Conservation (phyloP, 2,797 vertebrate species). For the Astyanax mexicanus region DNA sequence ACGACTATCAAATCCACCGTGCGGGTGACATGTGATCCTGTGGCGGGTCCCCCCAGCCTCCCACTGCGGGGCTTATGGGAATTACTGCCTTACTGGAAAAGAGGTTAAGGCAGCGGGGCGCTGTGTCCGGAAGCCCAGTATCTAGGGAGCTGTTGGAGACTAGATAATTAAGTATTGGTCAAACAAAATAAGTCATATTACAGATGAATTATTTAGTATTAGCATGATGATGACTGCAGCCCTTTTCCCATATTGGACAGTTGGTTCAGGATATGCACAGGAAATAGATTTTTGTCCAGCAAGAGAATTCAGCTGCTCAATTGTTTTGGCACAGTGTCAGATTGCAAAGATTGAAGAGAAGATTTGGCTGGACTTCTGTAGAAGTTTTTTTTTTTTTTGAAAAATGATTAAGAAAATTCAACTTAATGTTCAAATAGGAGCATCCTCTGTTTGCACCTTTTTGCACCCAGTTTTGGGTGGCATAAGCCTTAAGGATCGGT, state of each 20-base stretch:
- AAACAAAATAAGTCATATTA: constrained; percentile 68
- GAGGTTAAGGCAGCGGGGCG: constrained; percentile 45
- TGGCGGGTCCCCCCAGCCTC: constrained; percentile 51
- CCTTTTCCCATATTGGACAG: constrained; percentile 23
- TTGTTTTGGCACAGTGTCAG: background rate
- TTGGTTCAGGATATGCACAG: constrained; percentile 18
- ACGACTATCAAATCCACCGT: constrained; percentile 53
- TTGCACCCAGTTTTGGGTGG: background rate
- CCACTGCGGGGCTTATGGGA: constrained; percentile 62
- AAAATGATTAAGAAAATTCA: too few relatives aligned
- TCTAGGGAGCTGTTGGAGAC: constrained; percentile 74
- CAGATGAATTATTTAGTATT: constrained; percentile 78
- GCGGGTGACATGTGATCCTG: constrained; percentile 62
- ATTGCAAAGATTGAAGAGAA: background rate
- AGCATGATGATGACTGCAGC: constrained; percentile 50
- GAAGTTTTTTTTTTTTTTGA: background rate
- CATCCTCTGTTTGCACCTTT: background rate
- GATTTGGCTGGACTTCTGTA: background rate
- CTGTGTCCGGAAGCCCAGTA: constrained; percentile 63
- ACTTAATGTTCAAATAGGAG: background rate
- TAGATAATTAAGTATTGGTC: constrained; percentile 77
- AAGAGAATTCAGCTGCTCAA: background rate
- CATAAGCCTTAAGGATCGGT: background rate
- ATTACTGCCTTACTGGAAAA: constrained; percentile 68
- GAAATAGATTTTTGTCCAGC: background rate